A percentile compares a stretch with the other conserved stretches of the same genome.
Conservation (phyloP, 2,888 invertebrate genomes). For the Agonopterix heracliana region DNA sequence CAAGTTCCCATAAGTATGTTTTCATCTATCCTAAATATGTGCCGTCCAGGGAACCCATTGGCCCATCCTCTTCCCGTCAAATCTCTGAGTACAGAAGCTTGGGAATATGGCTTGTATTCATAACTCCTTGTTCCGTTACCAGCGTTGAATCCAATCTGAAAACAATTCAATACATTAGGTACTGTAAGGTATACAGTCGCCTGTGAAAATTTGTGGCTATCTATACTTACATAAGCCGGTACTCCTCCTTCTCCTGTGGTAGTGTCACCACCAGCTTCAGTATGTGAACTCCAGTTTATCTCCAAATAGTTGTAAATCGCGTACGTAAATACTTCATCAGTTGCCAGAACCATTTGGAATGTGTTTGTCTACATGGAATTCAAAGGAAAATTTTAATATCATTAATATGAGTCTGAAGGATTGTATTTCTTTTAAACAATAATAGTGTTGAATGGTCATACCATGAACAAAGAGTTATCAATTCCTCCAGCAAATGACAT, state of each 20-base stretch:
- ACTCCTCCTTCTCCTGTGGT: conserved; percentile 90
- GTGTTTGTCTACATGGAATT: conserved; percentile 85
- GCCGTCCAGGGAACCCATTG: conserved; percentile 91
- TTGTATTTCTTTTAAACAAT: neutral
- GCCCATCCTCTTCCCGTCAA: conserved; percentile 90
- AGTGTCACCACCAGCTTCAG: conserved; percentile 93
- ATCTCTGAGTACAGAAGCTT: conserved; percentile 88
- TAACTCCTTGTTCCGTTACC: conserved; percentile 94
- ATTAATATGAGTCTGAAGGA: neutral
- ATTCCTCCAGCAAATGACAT: conserved; percentile 94
- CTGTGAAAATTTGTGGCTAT: neutral
- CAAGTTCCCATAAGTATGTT: conserved; percentile 95
- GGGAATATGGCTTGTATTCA: conserved; percentile 94
- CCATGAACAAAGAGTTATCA: conserved; percentile 83
- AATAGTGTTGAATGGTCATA: conserved; percentile 33
- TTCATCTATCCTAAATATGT: conserved; percentile 96
- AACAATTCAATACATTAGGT: conserved; percentile 1
- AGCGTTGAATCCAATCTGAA: conserved; percentile 95
- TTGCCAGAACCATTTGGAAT: conserved; percentile 95
- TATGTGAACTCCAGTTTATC: conserved; percentile 93
- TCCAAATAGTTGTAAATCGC: conserved; percentile 96
- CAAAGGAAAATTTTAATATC: neutral
- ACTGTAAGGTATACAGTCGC: neutral
- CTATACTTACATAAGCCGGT: conserved; percentile 86
- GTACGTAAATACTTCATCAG: conserved; percentile 95